phyloP scores from a whole-genome alignment of 2,113 vertebrate species.

The Turdus rufiventris region DNA sequence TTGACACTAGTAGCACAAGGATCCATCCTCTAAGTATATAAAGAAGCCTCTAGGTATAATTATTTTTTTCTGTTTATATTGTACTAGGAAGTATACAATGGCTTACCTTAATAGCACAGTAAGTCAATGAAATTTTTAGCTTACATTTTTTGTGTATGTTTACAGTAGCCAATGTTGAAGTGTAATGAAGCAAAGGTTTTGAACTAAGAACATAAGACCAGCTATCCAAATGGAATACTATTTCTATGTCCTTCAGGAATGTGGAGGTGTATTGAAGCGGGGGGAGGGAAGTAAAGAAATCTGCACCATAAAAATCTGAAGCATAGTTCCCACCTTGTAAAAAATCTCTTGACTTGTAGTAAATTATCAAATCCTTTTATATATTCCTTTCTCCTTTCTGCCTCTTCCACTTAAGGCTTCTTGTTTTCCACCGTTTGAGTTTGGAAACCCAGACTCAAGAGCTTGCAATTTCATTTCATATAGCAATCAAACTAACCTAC shows the following conservation, averaged over 20 bases:
- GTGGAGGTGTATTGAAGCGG: accelerated
- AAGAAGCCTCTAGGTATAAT: background rate
- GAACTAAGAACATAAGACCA: background rate
- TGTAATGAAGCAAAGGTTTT: background rate
- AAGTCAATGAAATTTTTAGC: background rate
- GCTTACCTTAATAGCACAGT: background rate
- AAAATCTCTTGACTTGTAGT: background rate
- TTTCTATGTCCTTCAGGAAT: background rate
- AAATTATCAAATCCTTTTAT: background rate
- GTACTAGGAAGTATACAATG: background rate
- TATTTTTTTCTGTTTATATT: background rate
- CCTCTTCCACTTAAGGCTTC: background rate
- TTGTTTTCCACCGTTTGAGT: background rate
- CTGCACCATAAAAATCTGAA: background rate
- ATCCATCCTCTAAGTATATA: background rate
- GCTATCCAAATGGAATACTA: background rate
- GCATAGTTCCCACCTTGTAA: background rate
- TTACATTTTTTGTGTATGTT: background rate
- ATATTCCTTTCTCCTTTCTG: background rate
- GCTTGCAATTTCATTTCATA: background rate
- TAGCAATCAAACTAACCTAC: background rate
- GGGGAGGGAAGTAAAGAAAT: background rate
- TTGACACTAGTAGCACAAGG: background rate
- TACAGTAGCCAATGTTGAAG: background rate
- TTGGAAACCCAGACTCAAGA: background rate